These are phyloP conservation scores for Orussus abietinus DNA, from an alignment of 1,140 invertebrate species.

Conservation along the genomic window DNA sequence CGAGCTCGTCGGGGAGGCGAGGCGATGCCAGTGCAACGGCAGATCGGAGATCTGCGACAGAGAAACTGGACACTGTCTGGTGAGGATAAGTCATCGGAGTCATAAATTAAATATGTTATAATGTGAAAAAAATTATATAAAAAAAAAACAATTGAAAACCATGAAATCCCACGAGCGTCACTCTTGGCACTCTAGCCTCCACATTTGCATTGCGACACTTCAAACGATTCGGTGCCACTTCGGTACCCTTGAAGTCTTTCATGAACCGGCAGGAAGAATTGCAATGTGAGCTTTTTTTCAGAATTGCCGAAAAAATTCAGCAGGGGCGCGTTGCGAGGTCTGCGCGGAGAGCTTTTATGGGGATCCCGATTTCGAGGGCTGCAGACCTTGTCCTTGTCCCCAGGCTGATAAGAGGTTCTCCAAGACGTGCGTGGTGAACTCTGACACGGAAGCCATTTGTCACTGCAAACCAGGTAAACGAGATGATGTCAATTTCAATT, in stretches of 20 bases:
- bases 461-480: constrained; percentile 63
- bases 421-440: constrained; percentile 60
- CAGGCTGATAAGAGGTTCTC: constrained; percentile 70
- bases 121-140: constrained; percentile 5
- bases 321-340: constrained; percentile 69
- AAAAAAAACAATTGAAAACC: too few species aligned
- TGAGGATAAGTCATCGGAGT: constrained; percentile 48
- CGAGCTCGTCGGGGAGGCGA: constrained; percentile 75
- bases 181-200: too few species aligned
- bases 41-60: constrained; percentile 75
- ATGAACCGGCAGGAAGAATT: too few species aligned
- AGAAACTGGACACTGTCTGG: constrained; percentile 81
- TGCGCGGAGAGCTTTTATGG: constrained; percentile 85
- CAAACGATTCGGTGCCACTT: too few species aligned
- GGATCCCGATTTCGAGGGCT: constrained; percentile 65
- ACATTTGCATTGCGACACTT: too few species aligned
- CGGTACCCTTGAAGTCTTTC: too few species aligned
- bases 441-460: constrained; percentile 59
- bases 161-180: too few species aligned
- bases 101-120: constrained; percentile 1
- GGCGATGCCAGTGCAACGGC: constrained; percentile 78
- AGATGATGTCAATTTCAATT: constrained; percentile 10
- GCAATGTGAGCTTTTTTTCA: too few species aligned
- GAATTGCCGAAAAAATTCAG: constrained; percentile 81
- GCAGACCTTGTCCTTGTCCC: constrained; percentile 84